Conservation (phyloP, 2,888 invertebrate species). For the Archips xylosteana region DNA sequence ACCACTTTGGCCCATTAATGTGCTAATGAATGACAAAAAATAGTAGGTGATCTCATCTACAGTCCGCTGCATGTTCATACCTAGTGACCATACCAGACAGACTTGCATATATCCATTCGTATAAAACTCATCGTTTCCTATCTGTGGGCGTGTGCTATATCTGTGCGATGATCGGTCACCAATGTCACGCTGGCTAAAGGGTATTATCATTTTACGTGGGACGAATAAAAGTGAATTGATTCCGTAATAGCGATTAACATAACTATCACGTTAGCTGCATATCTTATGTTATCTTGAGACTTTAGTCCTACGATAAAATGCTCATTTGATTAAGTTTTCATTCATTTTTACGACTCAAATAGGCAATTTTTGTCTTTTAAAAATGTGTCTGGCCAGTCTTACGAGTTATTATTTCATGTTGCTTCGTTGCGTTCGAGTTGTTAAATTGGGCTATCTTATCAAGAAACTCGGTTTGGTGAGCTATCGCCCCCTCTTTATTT, state of each 20-base stretch:
- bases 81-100: constrained; percentile 51
- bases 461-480: constrained; percentile 49
- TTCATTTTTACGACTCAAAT: constrained; percentile 5
- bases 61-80: constrained; percentile 48
- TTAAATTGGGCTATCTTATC: constrained; percentile 50
- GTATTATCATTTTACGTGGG: constrained; percentile 47
- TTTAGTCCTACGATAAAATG: constrained; percentile 47
- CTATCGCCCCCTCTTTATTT: constrained; percentile 64
- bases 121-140: constrained; percentile 51
- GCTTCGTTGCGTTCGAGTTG: constrained; percentile 34
- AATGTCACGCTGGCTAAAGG: constrained; percentile 45
- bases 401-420: constrained; percentile 20
- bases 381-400: not conserved
- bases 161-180: constrained; percentile 53
- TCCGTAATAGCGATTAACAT: constrained; percentile 53
- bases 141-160: constrained; percentile 60
- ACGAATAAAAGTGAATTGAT: constrained; percentile 55
- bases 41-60: constrained; percentile 65
- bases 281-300: constrained; percentile 50
- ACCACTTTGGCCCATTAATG: constrained; percentile 52
- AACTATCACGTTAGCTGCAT: constrained; percentile 46
- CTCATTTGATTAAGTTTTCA: constrained; percentile 28
- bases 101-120: constrained; percentile 48
- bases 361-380: constrained; percentile 8
- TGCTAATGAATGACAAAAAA: constrained; percentile 70